Evolutionary conservation across 2,113 vertebrate genomes (phyloP), one percentile per base, ranked within the genome.

Genomic region (Romanogobio albipinnatus): DNA sequence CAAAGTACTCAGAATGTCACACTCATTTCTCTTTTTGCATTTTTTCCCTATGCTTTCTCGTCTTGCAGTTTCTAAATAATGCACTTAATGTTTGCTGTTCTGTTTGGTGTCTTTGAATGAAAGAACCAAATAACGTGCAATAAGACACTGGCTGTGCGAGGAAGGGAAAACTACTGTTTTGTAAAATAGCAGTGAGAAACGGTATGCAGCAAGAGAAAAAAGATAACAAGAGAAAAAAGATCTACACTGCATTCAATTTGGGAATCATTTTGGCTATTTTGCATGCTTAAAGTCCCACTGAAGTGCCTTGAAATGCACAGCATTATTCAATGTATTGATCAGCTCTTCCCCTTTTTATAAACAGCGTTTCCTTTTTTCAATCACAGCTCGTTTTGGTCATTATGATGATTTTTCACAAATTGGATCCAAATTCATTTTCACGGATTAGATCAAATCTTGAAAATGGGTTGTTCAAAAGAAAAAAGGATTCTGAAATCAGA

Each of bases 21-120:
- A 80, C 59, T 80, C 61, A 22, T 51, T 81, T 81, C 59, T n/a
- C 56, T 61, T 24, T 58, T 13, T 4, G 5, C 13, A 24, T 26
- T 75, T 74, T 74, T 70, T 4, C 9, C 22, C 2, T 17, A 6
- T 47, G 45, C 73, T 43, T 39, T 43, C 33, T 74, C 45, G 5
- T 29, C 24, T 76, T 5, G 9, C 24, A 51, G 43, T 81, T 81
- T 81, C 45, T 66, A 49, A 81, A 81, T 81, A 81, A 81, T 81
- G 43, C 17, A 10, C 59, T 51, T 81, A 81, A 81, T 66, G 59
- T 51, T 49, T 51, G 78, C 78, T 79, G 36, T 61, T 79, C 76
- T 79, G 76, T 62, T 62, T 61, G 19, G 36, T 62, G 59, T 81
- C 7, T 81, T 26, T 81, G 43, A 81, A 49, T 26, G 45, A 76